Base-by-base conservation (phyloP, 2,113 vertebrate genomes). In the Anser cygnoides region DNA sequence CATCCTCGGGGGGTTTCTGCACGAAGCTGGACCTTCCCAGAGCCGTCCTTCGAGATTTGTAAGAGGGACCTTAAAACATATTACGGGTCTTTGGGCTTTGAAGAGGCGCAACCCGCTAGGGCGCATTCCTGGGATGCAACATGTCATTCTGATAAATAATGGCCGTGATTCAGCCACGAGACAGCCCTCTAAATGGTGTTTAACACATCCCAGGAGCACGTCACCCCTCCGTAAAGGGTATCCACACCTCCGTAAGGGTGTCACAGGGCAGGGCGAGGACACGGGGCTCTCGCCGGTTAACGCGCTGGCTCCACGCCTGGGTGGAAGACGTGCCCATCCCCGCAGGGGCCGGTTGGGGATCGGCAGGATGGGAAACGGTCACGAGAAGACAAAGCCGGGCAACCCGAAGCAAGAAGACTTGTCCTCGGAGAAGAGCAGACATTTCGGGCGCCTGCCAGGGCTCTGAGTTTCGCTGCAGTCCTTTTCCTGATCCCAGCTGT, bases 21-120 rank as follows among this genome's bases (percentile, higher is more conserved):
- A 37, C 67, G 23, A 39, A 76, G 49, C 19, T 0, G 0, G 74
- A 74, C 59, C 50, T 50, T 16, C 46, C 72, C 68, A 62, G 37
- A 22, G 16, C 33, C 0, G 0, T 8, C 10, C 19, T 7, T 12
- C 11, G 0, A 2, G 9, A 35, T 14, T 72, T 83, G 81, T 65
- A 41, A 91, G 70, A 55, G 20, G 35, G n/a, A 21, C 8, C 37
- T 39, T 79, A 41, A 77, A 80, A 74, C 1, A 10, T 8, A 73
- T 15, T 20, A 80, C 80, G 77, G 70, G 43, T 57, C 57, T 25
- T 55, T 23, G 6, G 33, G 9, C 71, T 86, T 44, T 65, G 71
- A 87, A 82, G 90, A 52, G 57, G 2, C 0, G 21, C 9, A 46
- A 74, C 74, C 87, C 0, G 6, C 61, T 4, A 43, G 46, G 37